Evolutionary conservation across 2,888 invertebrate genomes (phyloP).

Genomic region (Hydriomena furcata): DNA sequence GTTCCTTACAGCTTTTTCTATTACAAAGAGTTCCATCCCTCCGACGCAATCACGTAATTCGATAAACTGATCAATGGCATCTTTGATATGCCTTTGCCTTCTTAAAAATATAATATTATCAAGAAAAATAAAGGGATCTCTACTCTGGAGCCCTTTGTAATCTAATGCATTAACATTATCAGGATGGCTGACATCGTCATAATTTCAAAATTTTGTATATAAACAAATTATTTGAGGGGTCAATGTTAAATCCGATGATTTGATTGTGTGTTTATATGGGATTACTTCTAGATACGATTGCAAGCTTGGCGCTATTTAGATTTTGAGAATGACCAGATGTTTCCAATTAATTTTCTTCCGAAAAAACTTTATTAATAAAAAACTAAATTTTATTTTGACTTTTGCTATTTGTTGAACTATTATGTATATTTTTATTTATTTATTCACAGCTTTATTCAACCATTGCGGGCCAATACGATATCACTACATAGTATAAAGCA

Average conservation of each 20-base stretch:
- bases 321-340: no score
- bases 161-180: constrained; percentile 76
- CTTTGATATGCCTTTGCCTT: constrained; percentile 57
- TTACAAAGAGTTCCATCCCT: constrained; percentile 31
- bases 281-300: background rate
- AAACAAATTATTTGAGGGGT: constrained; percentile 21
- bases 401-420: no score
- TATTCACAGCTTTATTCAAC: no score
- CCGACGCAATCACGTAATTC: constrained; percentile 51
- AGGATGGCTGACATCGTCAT: constrained; percentile 65
- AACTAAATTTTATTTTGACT: no score
- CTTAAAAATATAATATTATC: constrained; percentile 68
- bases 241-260: background rate
- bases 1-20: constrained; percentile 10
- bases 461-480: no score
- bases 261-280: background rate
- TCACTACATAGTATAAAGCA: no score
- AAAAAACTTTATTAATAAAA: no score
- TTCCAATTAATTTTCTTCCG: no score
- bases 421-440: no score
- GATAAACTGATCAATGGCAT: constrained; percentile 55
- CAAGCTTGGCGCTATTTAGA: no score
- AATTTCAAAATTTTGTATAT: constrained; percentile 57
- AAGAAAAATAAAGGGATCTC: constrained; percentile 62
- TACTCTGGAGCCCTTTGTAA: constrained; percentile 63